Percentiles rank a stretch among this genome's conserved stretches.
Evolutionary conservation across 2,113 vertebrate species (phyloP).

Genomic region (Mesitornis unicolor): DNA sequence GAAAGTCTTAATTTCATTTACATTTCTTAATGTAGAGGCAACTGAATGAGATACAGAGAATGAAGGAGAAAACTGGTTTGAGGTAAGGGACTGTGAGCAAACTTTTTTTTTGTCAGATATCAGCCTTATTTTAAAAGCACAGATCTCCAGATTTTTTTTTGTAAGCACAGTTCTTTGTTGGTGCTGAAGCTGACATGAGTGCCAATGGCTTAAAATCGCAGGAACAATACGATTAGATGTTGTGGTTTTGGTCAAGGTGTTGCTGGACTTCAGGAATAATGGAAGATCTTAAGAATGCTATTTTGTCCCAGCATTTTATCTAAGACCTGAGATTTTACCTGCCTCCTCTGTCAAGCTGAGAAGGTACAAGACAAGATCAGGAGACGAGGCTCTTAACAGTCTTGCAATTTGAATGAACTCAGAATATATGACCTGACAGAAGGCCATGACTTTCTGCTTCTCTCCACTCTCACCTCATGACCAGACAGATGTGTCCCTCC

Average conservation of each 20-base stretch:
- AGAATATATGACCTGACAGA: neutral
- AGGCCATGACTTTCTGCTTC: neutral
- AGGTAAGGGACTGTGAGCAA: neutral
- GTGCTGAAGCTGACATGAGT: neutral
- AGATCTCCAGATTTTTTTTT: neutral
- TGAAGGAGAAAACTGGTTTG: neutral
- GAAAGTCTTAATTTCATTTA: neutral
- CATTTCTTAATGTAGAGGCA: too few relatives aligned
- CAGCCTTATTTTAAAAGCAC: neutral
- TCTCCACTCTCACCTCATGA: neutral
- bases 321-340: neutral
- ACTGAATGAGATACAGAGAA: neutral
- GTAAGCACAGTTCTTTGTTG: neutral
- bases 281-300: neutral
- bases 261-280: neutral
- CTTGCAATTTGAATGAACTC: neutral
- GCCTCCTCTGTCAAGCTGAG: neutral
- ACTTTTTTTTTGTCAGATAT: neutral
- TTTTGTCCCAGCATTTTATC: neutral
- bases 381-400: rapidly evolving
- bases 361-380: neutral
- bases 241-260: neutral
- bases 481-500: neutral
- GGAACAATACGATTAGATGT: neutral
- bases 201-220: neutral